Conservation (phyloP, 2,113 vertebrate species). For the Fregetta grallaria region DNA sequence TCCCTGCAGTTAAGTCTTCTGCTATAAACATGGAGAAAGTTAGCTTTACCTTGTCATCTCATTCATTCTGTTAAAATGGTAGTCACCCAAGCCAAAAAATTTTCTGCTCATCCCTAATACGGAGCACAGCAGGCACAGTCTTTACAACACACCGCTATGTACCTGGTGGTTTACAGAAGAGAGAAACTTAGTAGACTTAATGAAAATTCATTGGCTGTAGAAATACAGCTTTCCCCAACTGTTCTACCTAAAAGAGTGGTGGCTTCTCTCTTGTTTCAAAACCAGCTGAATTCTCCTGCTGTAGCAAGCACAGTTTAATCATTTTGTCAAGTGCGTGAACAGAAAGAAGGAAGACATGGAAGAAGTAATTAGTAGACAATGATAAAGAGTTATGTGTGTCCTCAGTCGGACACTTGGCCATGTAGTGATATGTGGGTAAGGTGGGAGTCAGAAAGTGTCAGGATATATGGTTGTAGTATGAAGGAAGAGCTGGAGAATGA, state of each 20-base stretch:
- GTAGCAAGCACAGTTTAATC: background rate
- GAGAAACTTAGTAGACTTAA: background rate
- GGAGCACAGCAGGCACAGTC: background rate
- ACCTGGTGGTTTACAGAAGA: background rate
- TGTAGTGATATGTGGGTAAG: background rate
- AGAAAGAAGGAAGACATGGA: background rate
- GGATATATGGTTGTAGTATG: background rate
- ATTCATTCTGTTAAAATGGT: background rate
- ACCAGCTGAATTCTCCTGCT: background rate
- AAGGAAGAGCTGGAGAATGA: background rate
- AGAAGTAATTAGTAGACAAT: background rate
- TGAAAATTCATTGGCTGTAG: background rate
- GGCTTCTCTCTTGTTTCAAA: background rate
- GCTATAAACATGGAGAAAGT: background rate
- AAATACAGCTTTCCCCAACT: background rate
- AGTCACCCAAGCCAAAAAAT: background rate
- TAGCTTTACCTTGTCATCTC: background rate
- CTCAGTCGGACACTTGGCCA: background rate
- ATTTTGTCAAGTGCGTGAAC: background rate
- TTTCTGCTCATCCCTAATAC: rapidly evolving
- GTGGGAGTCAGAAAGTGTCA: background rate
- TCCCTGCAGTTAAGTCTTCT: background rate
- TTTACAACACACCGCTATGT: background rate
- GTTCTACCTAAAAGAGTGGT: background rate
- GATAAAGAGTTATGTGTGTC: background rate